phyloP scores from a whole-genome alignment of 2,113 vertebrate species.

The Taxidea taxus region DNA sequence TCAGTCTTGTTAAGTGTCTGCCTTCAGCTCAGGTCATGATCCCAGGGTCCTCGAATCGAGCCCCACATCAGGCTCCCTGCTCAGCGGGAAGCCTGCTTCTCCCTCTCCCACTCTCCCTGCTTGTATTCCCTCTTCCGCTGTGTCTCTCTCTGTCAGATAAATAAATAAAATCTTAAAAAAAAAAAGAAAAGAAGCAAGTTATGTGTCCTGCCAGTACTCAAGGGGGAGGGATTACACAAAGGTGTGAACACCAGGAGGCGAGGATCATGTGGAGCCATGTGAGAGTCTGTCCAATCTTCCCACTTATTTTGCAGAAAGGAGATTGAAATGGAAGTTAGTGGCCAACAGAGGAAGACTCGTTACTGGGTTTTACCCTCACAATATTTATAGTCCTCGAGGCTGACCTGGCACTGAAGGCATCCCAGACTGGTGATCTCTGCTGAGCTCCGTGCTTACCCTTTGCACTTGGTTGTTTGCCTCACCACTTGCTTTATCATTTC shows the following conservation, averaged over 20 bases:
- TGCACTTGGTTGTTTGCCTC: not conserved
- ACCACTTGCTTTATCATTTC: not conserved
- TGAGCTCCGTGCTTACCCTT: not conserved
- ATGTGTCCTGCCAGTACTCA: not conserved
- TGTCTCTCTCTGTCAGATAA: too few relatives aligned
- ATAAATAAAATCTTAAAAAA: too few relatives aligned
- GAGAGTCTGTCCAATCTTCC: not conserved
- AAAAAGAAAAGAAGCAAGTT: not conserved
- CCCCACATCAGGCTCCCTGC: too few relatives aligned
- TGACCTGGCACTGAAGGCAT: not conserved
- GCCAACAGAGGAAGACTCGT: not conserved
- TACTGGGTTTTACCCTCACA: not conserved
- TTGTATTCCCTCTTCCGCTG: too few relatives aligned
- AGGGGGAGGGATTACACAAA: not conserved
- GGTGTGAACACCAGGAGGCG: not conserved
- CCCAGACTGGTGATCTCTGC: not conserved
- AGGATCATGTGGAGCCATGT: not conserved
- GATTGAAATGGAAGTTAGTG: not conserved
- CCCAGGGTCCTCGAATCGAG: too few relatives aligned
- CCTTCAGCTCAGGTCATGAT: too few relatives aligned
- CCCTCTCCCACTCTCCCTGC: too few relatives aligned
- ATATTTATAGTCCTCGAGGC: not conserved
- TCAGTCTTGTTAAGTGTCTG: too few relatives aligned
- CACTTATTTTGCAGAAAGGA: not conserved
- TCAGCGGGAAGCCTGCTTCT: too few relatives aligned